Evolutionary conservation across 2,797 vertebrate species (phyloP), one percentile per base, ranked within the genome.

Genomic region (Halcyon smyrnensis): DNA sequence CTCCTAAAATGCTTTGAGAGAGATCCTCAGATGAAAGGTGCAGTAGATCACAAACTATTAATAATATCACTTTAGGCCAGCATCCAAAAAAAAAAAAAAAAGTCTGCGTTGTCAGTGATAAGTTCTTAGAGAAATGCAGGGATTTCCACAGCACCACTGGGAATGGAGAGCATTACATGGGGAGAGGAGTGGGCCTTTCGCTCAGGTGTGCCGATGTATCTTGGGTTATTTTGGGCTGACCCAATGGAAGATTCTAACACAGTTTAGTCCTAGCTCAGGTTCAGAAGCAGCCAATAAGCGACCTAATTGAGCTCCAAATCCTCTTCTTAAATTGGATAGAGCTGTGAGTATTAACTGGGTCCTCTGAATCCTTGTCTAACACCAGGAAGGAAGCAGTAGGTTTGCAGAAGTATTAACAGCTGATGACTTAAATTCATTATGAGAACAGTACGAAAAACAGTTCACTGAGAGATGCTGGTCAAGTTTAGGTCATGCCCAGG

Each of bases 241-340:
- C 92, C 91, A 94, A 28, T 59, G 87, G 62, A 94, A 95, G 86
- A 78, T 89, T 95, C 89, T 84, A 53, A 85, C 77, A 87, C 34
- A 68, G 62, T 87, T 89, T 90, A 92, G 93, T 90, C 75, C 75
- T 57, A 71, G 71, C 84, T 95, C 23, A 37, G 90, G 81, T 82
- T 87, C 79, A 95, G 92, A 71, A 86, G 77, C 76, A 90, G 89
- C 79, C 93, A 94, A 51, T 93, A 86, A 92, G 89, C 1, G 1
- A 88, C 28, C 5, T 95, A 86, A 81, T n/a, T 89, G 95, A 91
- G 73, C 59, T 90, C 87, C 78, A 97, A 96, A 97, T 97, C 96
- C 92, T 93, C 84, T 76, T 82, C 89, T 93, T 93, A 97, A 96
- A 94, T 94, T 90, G 95, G 94, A 94, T 97, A 50, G 76, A 96